Percentiles rank a stretch among this genome's conserved stretches.
Conservation (phyloP, 2,113 vertebrate species). For the Scomber colias region DNA sequence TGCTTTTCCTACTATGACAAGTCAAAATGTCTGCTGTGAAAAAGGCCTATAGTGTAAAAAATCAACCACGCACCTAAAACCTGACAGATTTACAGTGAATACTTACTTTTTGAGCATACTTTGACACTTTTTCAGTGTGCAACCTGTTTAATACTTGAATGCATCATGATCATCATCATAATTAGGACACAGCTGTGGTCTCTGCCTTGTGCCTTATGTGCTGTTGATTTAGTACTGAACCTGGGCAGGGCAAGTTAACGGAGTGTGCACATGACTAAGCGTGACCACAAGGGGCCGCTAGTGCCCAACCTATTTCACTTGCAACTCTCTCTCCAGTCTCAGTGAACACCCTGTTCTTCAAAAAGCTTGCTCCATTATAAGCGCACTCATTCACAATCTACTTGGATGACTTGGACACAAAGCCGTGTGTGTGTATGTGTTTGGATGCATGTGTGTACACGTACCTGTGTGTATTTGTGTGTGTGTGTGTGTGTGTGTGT, state of each 20-base stretch:
- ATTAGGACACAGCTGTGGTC: no score
- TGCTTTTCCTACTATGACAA: no score
- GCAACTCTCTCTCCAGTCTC: constrained; percentile 30
- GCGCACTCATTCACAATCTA: constrained; percentile 52
- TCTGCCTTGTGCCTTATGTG: no score
- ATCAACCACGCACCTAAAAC: no score
- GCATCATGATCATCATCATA: no score
- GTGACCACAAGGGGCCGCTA: constrained; percentile 67
- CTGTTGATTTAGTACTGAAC: neutral
- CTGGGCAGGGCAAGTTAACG: neutral
- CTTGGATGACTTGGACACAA: constrained; percentile 20
- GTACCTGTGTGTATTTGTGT: neutral
- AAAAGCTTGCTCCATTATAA: constrained; percentile 33
- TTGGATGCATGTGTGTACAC: neutral
- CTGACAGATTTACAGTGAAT: no score
- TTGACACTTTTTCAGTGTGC: no score
- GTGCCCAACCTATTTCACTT: constrained; percentile 28
- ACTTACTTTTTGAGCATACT: no score
- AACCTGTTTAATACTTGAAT: no score
- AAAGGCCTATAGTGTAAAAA: no score
- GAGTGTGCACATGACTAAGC: neutral
- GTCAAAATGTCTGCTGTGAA: no score
- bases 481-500: constrained; percentile 1
- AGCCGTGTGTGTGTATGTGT: constrained; percentile 15
- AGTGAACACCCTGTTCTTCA: constrained; percentile 64